phyloP scores from a whole-genome alignment of 1,140 invertebrate genomes.

The Wasmannia auropunctata region DNA sequence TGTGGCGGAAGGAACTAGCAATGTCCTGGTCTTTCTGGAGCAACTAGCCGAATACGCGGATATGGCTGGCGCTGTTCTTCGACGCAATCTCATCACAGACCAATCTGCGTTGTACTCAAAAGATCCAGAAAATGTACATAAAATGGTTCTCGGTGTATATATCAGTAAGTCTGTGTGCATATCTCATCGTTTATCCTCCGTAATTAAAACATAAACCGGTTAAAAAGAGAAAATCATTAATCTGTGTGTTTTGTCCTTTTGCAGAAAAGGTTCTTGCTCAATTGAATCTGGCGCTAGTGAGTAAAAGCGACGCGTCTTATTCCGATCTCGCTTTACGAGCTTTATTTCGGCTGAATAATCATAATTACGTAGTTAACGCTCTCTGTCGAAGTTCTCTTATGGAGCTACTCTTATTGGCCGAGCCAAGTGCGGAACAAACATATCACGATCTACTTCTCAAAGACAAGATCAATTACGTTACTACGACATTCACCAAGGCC shows the following conservation, averaged over 20 bases:
- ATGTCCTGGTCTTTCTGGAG: slow-evolving; percentile 95
- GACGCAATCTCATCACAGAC: slow-evolving; percentile 86
- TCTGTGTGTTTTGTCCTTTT: slow-evolving; percentile 71
- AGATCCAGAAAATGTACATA: slow-evolving; percentile 85
- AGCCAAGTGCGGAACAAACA: slow-evolving; percentile 93
- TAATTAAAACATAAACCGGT: background rate
- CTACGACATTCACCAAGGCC: slow-evolving; percentile 81
- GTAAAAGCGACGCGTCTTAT: slow-evolving; percentile 93
- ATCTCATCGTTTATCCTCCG: background rate
- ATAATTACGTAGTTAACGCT: slow-evolving; percentile 96
- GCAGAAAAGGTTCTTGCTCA: slow-evolving; percentile 94
- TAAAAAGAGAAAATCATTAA: slow-evolving; percentile 3
- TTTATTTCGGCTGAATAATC: slow-evolving; percentile 96
- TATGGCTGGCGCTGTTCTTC: slow-evolving; percentile 89
- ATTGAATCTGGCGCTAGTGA: slow-evolving; percentile 93
- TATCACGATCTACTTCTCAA: slow-evolving; percentile 90
- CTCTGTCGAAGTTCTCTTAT: slow-evolving; percentile 93
- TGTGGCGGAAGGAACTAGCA: slow-evolving; percentile 97
- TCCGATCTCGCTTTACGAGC: slow-evolving; percentile 92
- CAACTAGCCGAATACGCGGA: slow-evolving; percentile 92
- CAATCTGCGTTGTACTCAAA: slow-evolving; percentile 83
- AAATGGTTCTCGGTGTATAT: slow-evolving; percentile 90
- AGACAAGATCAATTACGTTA: slow-evolving; percentile 81
- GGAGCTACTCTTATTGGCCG: slow-evolving; percentile 91
- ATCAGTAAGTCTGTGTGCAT: slow-evolving; percentile 87